A percentile compares a stretch with the other conserved stretches of the same genome.
phyloP scores from a whole-genome alignment of 2,797 vertebrate genomes.

The Morelia viridis region DNA sequence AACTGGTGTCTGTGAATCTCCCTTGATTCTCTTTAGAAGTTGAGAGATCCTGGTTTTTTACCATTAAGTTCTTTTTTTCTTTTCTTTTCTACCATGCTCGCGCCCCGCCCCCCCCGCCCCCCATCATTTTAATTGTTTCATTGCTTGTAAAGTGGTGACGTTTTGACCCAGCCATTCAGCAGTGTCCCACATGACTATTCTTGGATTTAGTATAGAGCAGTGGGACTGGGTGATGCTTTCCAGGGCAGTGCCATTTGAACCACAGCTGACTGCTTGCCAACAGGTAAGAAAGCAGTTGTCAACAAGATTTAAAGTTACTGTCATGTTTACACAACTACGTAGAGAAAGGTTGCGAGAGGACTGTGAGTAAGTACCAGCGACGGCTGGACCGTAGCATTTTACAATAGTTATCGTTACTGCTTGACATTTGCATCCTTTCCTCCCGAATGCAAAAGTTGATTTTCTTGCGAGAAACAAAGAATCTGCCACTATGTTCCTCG shows the following conservation, averaged over 20 bases:
- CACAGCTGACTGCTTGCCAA: constrained; percentile 42
- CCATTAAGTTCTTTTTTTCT: constrained; percentile 26
- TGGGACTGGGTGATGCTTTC: constrained; percentile 19
- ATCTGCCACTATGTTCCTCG: constrained; percentile 8
- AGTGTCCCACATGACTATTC: not conserved
- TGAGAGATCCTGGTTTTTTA: constrained; percentile 29
- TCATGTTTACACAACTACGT: constrained; percentile 48
- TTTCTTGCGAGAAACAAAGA: constrained; percentile 49
- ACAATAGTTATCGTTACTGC: constrained; percentile 52
- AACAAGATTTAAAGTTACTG: constrained; percentile 65
- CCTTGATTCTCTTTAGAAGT: constrained; percentile 11
- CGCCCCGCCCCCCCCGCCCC: not conserved
- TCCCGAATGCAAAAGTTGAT: constrained; percentile 38
- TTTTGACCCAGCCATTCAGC: constrained; percentile 42
- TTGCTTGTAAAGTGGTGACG: constrained; percentile 32
- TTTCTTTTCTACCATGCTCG: not conserved
- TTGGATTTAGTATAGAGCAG: constrained; percentile 9
- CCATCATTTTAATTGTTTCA: constrained; percentile 47
- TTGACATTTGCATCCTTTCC: constrained; percentile 58
- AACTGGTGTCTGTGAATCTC: not conserved
- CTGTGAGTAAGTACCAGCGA: constrained; percentile 49
- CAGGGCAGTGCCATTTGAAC: constrained; percentile 36
- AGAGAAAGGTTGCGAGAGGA: constrained; percentile 43
- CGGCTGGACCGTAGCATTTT: constrained; percentile 37
- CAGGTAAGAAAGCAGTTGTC: constrained; percentile 53